Base-by-base conservation (phyloP, 2,797 vertebrate genomes). In the Toxotes lorentzi region DNA sequence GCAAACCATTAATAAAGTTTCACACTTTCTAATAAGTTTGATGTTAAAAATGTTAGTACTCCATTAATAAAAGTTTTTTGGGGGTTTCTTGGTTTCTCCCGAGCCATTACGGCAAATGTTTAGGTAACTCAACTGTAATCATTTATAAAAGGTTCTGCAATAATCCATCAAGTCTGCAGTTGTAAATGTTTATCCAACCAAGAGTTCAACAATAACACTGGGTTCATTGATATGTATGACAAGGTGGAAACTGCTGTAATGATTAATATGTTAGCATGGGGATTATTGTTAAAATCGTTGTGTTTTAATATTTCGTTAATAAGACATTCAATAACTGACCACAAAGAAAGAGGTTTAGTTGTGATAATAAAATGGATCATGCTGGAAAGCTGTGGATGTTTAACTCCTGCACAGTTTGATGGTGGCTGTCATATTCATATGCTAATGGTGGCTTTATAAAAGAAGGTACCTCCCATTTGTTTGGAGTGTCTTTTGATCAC, bases 401-500 rank as follows among this genome's bases (percentile, higher is more conserved):
- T 43, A 54, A 17, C 23, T 21, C 19, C 34, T 58, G 9, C 24
- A 35, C 6, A 38, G 24, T 54, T 32, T 51, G 35, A 30, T 38
- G 24, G 35, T 34, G 24, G 3, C 19, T 69, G 48, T 51, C 19
- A 53, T 41, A 16, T 21, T 40, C 9, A 32, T 24, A 23, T 24
- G 14, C 23, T 53, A 12, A 24, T 54, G 12, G 14, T 3, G 19
- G 43, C 21, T 57, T 64, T 53, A 7, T n/a, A 40, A 47, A 9
- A 45, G 21, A 47, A 59, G 43, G 35, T 32, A 38, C 32, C 59
- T 67, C 70, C 19, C 34, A 38, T 27, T 35, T 48, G 24, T 35
- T 40, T 53, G 3, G 21, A 19, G 34, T 59, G 77, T 58, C 16
- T 43, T 64, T 65, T 79, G 30, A 67, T 75, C 7, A 27, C 24